Base-by-base conservation (phyloP, 2,888 invertebrate species). In the Cyaniris semiargus region DNA sequence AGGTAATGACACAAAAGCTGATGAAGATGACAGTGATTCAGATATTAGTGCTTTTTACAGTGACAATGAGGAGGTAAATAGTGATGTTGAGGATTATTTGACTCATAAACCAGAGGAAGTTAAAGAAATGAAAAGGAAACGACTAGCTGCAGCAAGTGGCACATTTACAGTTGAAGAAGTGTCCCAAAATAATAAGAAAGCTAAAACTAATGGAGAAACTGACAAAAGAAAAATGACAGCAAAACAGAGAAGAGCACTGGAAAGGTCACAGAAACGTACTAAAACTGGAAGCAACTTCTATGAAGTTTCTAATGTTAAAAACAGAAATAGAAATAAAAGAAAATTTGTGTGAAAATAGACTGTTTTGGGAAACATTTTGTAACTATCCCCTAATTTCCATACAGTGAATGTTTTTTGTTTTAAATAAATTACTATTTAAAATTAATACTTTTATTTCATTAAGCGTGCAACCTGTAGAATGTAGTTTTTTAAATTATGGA, bases 221-320 rank as follows among this genome's bases (percentile, higher is more conserved):
- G 74, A 74, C 27, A 74, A 74, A 74, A 95, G 95, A 83, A 96
- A 95, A 83, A 84, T 97, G 76, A 97, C 97, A 1, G 97, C 97
- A 71, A 97, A 97, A 89, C 95, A 97, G 85, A 95, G 96, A 81
- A 95, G 98, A 81, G 96, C 97, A 0, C 82, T 96, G 3, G 97
- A 97, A 80, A 94, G 98, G 82, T 95, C 96, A 15, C 95, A 95
- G 81, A 97, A 96, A 82, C 95, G 97, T 15, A 97, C 96, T 86
- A 98, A 97, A 86, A 96, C 97, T 79, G 98, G 98, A 82, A 97
- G 97, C 88, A 97, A 98, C 90, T 98, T 98, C 87, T 98, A 98
- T 89, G 97, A 97, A 95, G 96, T 96, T 48, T 95, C 97, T 13
- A 98, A 98, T 94, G 98, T 98, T 76, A 98, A 98, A 88, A 98